Evolutionary conservation across 1,140 invertebrate genomes (phyloP).

Genomic region (Conus ventricosus): DNA sequence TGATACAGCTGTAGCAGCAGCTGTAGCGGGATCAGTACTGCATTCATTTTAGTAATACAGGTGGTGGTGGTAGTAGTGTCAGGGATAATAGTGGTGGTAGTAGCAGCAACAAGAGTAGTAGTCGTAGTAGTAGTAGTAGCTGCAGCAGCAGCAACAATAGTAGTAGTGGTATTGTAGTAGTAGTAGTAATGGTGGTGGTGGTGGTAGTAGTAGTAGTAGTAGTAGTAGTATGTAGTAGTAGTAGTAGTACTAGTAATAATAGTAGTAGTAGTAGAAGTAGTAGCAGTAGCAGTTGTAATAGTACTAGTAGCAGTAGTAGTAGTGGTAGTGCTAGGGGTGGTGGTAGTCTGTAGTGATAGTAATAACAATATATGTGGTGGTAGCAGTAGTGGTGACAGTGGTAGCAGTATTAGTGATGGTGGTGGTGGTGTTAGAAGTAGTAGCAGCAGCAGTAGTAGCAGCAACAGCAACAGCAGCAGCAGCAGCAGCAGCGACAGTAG

Average conservation of each 20-base stretch:
- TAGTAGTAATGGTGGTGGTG: constrained; percentile 1
- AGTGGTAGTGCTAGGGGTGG: background rate
- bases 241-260: too few species aligned
- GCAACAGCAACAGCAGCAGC: background rate
- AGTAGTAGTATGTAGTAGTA: background rate
- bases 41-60: background rate
- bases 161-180: constrained; percentile 1
- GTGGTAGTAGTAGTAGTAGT: constrained; percentile 10
- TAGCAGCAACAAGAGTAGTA: background rate
- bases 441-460: background rate
- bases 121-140: background rate
- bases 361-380: background rate
- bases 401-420: background rate
- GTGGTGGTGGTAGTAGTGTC: background rate
- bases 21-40: background rate
- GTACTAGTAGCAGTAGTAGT: background rate
- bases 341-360: background rate
- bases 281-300: too few species aligned
- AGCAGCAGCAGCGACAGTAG: background rate
- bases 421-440: too few species aligned
- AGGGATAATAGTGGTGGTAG: background rate
- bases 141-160: background rate
- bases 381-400: background rate
- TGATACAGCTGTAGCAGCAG: background rate
- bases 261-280: too few species aligned